A percentile compares a stretch with the other conserved stretches of the same genome.
phyloP scores from a whole-genome alignment of 1,140 invertebrate genomes.

The Phortica variegata region DNA sequence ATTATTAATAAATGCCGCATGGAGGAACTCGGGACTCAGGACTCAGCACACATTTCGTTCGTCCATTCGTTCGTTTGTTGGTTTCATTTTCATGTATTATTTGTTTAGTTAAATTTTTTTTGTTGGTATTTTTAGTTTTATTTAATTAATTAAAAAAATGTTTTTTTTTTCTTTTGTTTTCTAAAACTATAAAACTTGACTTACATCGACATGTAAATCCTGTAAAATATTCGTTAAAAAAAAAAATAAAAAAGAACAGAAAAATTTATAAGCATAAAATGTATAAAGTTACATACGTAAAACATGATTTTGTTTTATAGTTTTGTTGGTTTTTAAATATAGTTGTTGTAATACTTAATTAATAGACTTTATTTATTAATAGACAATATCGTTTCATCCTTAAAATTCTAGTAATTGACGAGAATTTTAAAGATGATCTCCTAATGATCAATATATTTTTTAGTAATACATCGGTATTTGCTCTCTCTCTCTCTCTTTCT shows the following conservation, averaged over 20 bases:
- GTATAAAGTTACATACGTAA: slow-evolving; percentile 35
- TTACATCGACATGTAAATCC: slow-evolving; percentile 65
- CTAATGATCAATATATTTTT: too few relatives aligned
- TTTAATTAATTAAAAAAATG: slow-evolving; percentile 21
- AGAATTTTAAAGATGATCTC: too few relatives aligned
- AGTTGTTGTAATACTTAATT: slow-evolving; percentile 10
- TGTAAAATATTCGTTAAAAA: slow-evolving; percentile 58
- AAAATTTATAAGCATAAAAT: slow-evolving; percentile 54
- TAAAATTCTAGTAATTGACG: too few relatives aligned
- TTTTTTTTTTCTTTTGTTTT: slow-evolving; percentile 13
- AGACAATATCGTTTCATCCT: too few relatives aligned
- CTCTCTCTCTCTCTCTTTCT: too few relatives aligned
- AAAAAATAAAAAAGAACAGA: slow-evolving; percentile 49
- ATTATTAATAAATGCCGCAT: too few relatives aligned
- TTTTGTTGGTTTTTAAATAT: slow-evolving; percentile 6
- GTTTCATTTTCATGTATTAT: neutral
- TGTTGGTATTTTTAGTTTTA: slow-evolving; percentile 6
- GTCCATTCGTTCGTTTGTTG: neutral
- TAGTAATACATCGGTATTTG: too few relatives aligned
- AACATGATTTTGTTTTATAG: slow-evolving; percentile 20
- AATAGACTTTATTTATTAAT: too few relatives aligned
- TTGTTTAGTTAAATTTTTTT: neutral
- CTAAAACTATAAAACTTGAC: slow-evolving; percentile 54
- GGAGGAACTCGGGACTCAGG: too few relatives aligned
- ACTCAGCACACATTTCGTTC: too few relatives aligned